Conservation (phyloP, 2,888 invertebrate genomes). For the Athalia cordata region DNA sequence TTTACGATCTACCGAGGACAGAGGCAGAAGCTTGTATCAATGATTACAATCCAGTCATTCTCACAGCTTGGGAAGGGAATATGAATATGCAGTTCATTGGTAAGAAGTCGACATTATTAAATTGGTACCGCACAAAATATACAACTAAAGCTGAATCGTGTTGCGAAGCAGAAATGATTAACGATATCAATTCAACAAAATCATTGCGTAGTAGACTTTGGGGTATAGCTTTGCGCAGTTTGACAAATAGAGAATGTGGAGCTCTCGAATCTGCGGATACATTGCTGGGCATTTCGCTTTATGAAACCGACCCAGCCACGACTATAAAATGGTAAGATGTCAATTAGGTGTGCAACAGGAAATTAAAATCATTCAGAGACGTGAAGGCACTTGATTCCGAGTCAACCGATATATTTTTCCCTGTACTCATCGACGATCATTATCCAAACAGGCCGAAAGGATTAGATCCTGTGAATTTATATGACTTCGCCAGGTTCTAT, state of each 20-base stretch:
- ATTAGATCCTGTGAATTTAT: constrained; percentile 50
- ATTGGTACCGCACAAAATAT: constrained; percentile 33
- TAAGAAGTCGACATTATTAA: constrained; percentile 58
- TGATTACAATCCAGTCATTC: constrained; percentile 61
- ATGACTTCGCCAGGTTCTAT: constrained; percentile 51
- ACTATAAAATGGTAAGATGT: constrained; percentile 52
- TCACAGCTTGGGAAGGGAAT: constrained; percentile 62
- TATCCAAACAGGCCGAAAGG: constrained; percentile 48
- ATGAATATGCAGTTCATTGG: constrained; percentile 61
- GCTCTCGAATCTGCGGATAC: constrained; percentile 61
- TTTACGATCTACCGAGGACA: constrained; percentile 59
- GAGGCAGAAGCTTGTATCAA: constrained; percentile 54
- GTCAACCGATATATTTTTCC: constrained; percentile 49
- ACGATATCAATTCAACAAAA: constrained; percentile 61
- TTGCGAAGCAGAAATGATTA: constrained; percentile 51
- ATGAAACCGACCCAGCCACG: constrained; percentile 61
- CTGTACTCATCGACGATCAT: constrained; percentile 47
- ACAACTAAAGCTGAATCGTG: no score
- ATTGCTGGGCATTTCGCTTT: constrained; percentile 57
- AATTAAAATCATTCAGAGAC: constrained; percentile 22
- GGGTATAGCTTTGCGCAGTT: constrained; percentile 57
- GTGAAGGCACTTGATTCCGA: constrained; percentile 34
- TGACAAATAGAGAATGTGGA: constrained; percentile 61
- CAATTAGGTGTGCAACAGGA: constrained; percentile 34
- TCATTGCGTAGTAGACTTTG: constrained; percentile 56